Base-by-base conservation (phyloP, 1,140 invertebrate species). In the Mesaphorura yosii region DNA sequence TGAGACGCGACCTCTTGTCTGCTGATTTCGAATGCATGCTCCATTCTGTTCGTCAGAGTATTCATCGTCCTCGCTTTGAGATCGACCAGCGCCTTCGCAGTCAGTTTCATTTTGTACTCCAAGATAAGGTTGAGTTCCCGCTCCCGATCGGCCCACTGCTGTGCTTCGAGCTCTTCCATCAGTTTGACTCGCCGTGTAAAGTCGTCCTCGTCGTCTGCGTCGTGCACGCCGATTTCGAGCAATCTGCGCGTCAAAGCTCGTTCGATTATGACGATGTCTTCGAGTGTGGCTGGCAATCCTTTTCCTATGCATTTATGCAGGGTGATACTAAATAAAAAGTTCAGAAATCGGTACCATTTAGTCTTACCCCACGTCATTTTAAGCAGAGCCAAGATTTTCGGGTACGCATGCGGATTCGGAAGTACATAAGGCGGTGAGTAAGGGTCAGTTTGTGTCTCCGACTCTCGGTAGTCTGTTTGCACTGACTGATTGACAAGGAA, bases 391-490 rank as follows among this genome's bases (percentile, higher is more conserved):
- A 75, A 63, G 1, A 74, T 59, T 58, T 73, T 71, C 38, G 72
- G 72, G 14, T 68, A 57, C 6, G 55, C 51, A 14, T 54, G 50
- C 15, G 57, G 54, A 31, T 73, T 64, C 26, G 73, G 71, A 0
- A 77, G 64, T 19, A 72, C 72, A 62, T 75, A 78, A 27, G 78
- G 74, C 7, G 82, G 78, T 47, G 83, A 77, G 77, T 84, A 88
- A 0, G 85, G 84, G 26, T 74, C 68, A 1, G 86, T 88, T 69
- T 88, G 85, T 14, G 80, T 73, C 59, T 83, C 83, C 3, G 77
- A 79, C 59, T 89, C 86, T 55, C 84, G 73, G 64, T 74, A 83
- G 59, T 81, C 72, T 1, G 83, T 87, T 69, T 87, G 83, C 0
- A 75, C 78, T 26, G 66, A 69, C 37, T 73, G 67, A 41, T 20